Percentiles rank a stretch among this genome's conserved stretches.
phyloP scores from a whole-genome alignment of 2,888 invertebrate species.

The Heliconius erato region DNA sequence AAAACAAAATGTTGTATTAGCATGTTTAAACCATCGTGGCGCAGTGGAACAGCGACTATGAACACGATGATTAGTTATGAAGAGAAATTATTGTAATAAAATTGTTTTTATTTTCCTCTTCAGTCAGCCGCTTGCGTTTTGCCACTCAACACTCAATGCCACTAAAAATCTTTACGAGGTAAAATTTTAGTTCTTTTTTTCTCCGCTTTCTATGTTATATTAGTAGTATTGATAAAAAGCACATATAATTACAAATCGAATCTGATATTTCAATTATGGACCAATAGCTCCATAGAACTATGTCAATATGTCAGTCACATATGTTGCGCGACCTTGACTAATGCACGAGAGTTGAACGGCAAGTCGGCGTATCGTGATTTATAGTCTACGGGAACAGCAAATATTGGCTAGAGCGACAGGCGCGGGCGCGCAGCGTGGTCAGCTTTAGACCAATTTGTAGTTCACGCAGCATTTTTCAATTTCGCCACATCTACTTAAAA shows the following conservation, averaged over 20 bases:
- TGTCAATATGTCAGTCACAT: slow-evolving; percentile 68
- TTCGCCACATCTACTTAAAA: slow-evolving; percentile 64
- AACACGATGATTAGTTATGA: too few relatives aligned
- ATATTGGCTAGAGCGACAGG: slow-evolving; percentile 58
- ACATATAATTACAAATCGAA: slow-evolving; percentile 23
- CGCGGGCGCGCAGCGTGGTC: slow-evolving; percentile 56
- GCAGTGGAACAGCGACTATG: too few relatives aligned
- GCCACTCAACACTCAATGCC: too few relatives aligned
- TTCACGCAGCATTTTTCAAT: slow-evolving; percentile 50
- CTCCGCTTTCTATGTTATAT: too few relatives aligned
- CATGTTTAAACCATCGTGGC: too few relatives aligned
- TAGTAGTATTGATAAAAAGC: too few relatives aligned
- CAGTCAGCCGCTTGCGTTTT: too few relatives aligned
- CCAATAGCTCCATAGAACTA: slow-evolving; percentile 33
- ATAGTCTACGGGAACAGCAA: slow-evolving; percentile 61
- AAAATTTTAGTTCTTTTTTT: too few relatives aligned
- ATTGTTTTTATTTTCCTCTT: too few relatives aligned
- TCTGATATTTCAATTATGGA: slow-evolving; percentile 27
- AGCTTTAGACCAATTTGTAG: slow-evolving; percentile 52
- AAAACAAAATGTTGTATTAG: too few relatives aligned
- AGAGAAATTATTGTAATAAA: too few relatives aligned
- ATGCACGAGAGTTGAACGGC: slow-evolving; percentile 63
- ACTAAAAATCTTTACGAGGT: too few relatives aligned
- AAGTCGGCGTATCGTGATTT: slow-evolving; percentile 66
- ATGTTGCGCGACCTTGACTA: slow-evolving; percentile 77